Conservation (phyloP, 2,797 vertebrate species). For the Dryobates pubescens region DNA sequence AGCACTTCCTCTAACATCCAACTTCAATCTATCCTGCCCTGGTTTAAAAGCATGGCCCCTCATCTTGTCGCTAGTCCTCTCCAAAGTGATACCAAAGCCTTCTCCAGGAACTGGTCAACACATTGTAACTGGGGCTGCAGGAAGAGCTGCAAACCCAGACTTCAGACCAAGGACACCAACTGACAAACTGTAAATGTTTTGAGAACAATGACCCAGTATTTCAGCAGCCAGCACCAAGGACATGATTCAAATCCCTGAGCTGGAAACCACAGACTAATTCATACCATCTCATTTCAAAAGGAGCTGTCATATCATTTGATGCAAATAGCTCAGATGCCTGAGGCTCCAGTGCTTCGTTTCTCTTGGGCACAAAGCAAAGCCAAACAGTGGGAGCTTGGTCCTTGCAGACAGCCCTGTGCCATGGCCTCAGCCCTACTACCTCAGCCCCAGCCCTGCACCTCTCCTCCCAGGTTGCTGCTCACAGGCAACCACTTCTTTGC, state of each 20-base stretch:
- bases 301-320: background rate
- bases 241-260: background rate
- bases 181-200: background rate
- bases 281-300: background rate
- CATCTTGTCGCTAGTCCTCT: too few species aligned
- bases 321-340: background rate
- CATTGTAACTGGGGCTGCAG: background rate
- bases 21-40: too few species aligned
- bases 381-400: background rate
- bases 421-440: background rate
- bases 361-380: background rate
- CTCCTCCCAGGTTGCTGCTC: background rate
- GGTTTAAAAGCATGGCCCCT: too few species aligned
- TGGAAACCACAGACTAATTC: background rate
- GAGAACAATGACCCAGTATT: background rate
- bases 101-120: rapidly evolving
- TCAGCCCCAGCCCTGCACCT: background rate
- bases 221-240: background rate
- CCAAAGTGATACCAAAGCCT: background rate
- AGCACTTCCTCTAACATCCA: too few species aligned
- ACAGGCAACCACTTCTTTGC: background rate
- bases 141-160: background rate
- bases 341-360: rapidly evolving
- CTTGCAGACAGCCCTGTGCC: background rate
- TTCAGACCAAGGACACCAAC: background rate